These are phyloP conservation scores for Pachyramphus minor DNA, from an alignment of 2,113 vertebrate genomes.

Conservation along the genomic window DNA sequence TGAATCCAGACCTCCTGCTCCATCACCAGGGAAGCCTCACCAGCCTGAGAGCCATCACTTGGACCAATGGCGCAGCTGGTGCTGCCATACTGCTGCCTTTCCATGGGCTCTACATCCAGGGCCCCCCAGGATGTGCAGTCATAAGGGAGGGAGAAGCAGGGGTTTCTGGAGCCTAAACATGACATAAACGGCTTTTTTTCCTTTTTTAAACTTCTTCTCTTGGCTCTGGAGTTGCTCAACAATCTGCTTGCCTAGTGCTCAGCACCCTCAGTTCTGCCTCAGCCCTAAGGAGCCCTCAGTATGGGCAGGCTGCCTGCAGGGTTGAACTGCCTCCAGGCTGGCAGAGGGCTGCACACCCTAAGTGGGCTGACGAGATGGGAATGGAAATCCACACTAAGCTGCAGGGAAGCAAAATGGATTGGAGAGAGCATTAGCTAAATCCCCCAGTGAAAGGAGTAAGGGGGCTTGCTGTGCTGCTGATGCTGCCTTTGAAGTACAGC, in stretches of 20 bases:
- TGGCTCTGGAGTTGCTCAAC: neutral
- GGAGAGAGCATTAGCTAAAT: slow-evolving; percentile 53
- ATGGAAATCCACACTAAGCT: slow-evolving; percentile 41
- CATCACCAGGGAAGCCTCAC: slow-evolving; percentile 30
- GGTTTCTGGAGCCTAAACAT: neutral
- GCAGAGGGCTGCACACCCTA: neutral
- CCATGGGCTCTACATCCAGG: neutral
- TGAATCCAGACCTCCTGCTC: slow-evolving; percentile 47
- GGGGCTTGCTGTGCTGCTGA: neutral
- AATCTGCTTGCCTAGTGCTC: accelerated
- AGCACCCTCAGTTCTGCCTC: neutral
- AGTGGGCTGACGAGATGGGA: neutral
- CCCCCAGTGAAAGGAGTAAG: neutral
- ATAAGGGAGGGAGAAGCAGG: neutral
- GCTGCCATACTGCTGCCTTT: neutral
- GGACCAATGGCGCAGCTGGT: slow-evolving; percentile 19
- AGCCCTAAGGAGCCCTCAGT: neutral
- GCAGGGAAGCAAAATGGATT: slow-evolving; percentile 44
- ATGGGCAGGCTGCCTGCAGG: neutral
- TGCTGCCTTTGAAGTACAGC: neutral
- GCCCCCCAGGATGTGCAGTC: neutral
- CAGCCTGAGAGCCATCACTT: neutral
- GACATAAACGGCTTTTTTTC: accelerated
- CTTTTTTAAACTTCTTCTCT: neutral
- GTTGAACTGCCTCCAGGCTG: neutral